These are phyloP conservation scores for Podotricha telesiphe DNA, from an alignment of 2,888 invertebrate genomes.

Conservation along the genomic window DNA sequence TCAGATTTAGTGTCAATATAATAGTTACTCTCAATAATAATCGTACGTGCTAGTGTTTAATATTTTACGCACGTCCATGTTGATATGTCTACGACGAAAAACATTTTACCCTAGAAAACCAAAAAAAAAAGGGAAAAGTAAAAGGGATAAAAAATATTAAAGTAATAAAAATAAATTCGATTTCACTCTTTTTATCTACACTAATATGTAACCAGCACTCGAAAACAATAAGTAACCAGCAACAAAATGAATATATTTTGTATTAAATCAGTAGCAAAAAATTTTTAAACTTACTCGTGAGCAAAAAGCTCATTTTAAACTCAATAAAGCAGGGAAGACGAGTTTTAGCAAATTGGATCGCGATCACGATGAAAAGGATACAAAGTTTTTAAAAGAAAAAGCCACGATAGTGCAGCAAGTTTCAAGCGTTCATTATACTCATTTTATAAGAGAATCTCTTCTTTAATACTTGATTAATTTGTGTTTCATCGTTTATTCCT, in stretches of 20 bases:
- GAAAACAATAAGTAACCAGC: too few relatives aligned
- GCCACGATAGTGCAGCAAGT: constrained; percentile 35
- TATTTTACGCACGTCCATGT: constrained; percentile 28
- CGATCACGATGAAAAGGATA: constrained; percentile 40
- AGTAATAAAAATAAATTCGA: too few relatives aligned
- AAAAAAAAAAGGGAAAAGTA: background rate
- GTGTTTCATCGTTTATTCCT: background rate
- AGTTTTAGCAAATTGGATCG: constrained; percentile 43
- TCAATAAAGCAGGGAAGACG: constrained; percentile 36
- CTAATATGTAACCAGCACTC: background rate
- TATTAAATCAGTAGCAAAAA: constrained; percentile 1
- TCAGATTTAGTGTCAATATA: constrained; percentile 43
- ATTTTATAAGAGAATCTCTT: constrained; percentile 26
- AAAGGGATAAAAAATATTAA: too few relatives aligned
- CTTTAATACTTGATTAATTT: constrained; percentile 26
- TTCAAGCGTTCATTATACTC: constrained; percentile 33
- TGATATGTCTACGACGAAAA: background rate
- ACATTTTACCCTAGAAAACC: too few relatives aligned
- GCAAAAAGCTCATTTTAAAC: constrained; percentile 35
- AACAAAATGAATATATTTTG: background rate
- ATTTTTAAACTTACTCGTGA: constrained; percentile 19
- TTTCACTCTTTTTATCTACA: background rate
- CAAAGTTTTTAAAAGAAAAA: constrained; percentile 42
- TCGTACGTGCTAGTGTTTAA: constrained; percentile 14
- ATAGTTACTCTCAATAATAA: constrained; percentile 29